phyloP scores from a whole-genome alignment of 2,797 vertebrate genomes.

The Thunnus albacares region DNA sequence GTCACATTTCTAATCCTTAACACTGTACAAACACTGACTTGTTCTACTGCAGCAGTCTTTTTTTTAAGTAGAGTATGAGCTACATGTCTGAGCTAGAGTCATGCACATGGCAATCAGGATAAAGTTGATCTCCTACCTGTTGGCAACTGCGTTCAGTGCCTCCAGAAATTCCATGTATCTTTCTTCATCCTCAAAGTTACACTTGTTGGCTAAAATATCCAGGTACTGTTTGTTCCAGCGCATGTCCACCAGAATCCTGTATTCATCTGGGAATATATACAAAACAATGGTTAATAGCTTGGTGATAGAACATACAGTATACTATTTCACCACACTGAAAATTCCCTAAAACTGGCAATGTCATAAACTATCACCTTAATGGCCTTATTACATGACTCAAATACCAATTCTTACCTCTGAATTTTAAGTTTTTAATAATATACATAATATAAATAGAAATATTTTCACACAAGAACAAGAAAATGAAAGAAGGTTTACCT shows the following conservation, averaged over 20 bases:
- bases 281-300: background rate
- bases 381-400: background rate
- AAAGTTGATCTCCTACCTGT: slow-evolving; percentile 84
- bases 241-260: slow-evolving; percentile 93
- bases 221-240: slow-evolving; percentile 98
- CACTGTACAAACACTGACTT: too few species aligned
- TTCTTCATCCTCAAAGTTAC: slow-evolving; percentile 93
- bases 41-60: too few species aligned
- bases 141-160: slow-evolving; percentile 91
- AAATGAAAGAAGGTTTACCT: slow-evolving; percentile 79
- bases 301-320: background rate
- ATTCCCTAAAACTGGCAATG: background rate
- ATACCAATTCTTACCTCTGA: background rate
- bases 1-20: background rate
- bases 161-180: slow-evolving; percentile 90
- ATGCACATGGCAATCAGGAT: background rate
- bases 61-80: background rate
- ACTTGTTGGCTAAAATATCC: slow-evolving; percentile 92
- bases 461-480: background rate
- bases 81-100: background rate
- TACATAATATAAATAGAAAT: background rate
- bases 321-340: background rate
- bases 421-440: background rate
- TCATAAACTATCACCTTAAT: background rate
- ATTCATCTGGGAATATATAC: slow-evolving; percentile 86